Percentiles rank a stretch among this genome's conserved stretches.
These are phyloP conservation scores for Pandemis heparana DNA, from an alignment of 2,888 invertebrate species.

Conservation along the genomic window DNA sequence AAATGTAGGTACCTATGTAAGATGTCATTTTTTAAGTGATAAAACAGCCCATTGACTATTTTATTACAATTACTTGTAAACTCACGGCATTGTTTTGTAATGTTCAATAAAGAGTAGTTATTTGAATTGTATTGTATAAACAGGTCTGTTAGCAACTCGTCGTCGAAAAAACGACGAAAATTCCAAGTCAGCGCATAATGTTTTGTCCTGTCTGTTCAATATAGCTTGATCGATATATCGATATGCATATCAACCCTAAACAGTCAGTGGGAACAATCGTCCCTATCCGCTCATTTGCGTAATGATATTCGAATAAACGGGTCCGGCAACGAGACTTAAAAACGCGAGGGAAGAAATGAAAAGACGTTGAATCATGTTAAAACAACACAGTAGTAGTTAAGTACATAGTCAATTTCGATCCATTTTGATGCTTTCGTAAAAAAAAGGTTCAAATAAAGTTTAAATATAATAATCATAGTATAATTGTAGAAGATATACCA, in stretches of 20 bases:
- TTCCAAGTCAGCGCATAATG: conserved; percentile 7
- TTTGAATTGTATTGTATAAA: too few relatives aligned
- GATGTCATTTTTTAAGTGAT: too few relatives aligned
- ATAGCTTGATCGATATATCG: conserved; percentile 19
- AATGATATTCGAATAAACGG: conserved; percentile 58
- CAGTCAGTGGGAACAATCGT: conserved; percentile 48
- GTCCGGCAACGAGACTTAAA: conserved; percentile 3
- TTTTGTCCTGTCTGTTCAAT: conserved; percentile 23
- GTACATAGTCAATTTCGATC: too few relatives aligned
- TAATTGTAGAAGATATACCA: too few relatives aligned
- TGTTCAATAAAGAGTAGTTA: too few relatives aligned
- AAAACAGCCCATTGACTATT: too few relatives aligned
- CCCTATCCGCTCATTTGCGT: conserved; percentile 64
- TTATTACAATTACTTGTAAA: too few relatives aligned
- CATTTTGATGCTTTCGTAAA: too few relatives aligned
- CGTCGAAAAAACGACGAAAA: conserved; percentile 3
- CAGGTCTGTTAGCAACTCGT: neutral
- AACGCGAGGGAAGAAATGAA: neutral
- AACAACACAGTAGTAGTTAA: neutral
- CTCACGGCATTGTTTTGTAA: too few relatives aligned
- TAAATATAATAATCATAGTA: too few relatives aligned
- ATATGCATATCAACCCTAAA: conserved; percentile 22
- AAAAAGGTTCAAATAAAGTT: too few relatives aligned
- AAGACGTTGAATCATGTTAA: neutral
- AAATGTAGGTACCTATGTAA: too few relatives aligned